Percentiles rank a stretch among this genome's conserved stretches.
phyloP scores from a whole-genome alignment of 2,888 invertebrate genomes.

The Drosophila villosipedis region DNA sequence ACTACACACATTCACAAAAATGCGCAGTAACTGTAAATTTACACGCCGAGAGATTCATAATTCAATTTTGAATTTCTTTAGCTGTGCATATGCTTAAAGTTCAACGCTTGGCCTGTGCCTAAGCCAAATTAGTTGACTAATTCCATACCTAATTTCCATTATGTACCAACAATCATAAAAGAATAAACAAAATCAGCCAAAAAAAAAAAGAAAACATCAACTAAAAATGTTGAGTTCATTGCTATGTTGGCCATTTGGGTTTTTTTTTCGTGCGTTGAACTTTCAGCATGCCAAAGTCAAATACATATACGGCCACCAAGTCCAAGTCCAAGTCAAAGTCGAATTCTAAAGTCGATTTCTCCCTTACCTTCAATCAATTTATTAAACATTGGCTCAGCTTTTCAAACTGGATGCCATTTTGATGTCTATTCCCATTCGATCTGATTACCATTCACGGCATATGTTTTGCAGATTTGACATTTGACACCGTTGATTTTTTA shows the following conservation, averaged over 20 bases:
- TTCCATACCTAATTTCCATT: conserved; percentile 62
- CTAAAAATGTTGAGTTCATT: conserved; percentile 27
- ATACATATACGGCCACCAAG: conserved; percentile 21
- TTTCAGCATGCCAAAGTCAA: conserved; percentile 62
- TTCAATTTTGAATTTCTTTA: conserved; percentile 43
- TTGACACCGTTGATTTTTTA: conserved; percentile 53
- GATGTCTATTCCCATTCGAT: conserved; percentile 30
- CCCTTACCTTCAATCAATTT: conserved; percentile 56
- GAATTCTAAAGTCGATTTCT: conserved; percentile 41
- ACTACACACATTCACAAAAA: neutral
- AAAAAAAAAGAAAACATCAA: conserved; percentile 6
- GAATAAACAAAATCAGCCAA: conserved; percentile 12
- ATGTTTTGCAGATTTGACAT: conserved; percentile 50
- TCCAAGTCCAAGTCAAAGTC: conserved; percentile 18
- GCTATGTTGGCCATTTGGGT: conserved; percentile 26
- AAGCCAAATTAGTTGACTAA: conserved; percentile 53
- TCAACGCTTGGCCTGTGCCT: conserved; percentile 43
- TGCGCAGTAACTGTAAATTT: conserved; percentile 47
- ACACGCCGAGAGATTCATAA: conserved; percentile 42
- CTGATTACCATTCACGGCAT: conserved; percentile 50
- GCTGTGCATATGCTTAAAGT: conserved; percentile 54
- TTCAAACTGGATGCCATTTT: conserved; percentile 17
- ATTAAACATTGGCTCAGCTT: conserved; percentile 44
- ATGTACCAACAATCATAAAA: conserved; percentile 20
- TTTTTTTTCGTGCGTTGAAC: conserved; percentile 64